Percentiles rank a stretch among this genome's conserved stretches.
Evolutionary conservation across 2,888 invertebrate species (phyloP).

Genomic region (Amiota communis): DNA sequence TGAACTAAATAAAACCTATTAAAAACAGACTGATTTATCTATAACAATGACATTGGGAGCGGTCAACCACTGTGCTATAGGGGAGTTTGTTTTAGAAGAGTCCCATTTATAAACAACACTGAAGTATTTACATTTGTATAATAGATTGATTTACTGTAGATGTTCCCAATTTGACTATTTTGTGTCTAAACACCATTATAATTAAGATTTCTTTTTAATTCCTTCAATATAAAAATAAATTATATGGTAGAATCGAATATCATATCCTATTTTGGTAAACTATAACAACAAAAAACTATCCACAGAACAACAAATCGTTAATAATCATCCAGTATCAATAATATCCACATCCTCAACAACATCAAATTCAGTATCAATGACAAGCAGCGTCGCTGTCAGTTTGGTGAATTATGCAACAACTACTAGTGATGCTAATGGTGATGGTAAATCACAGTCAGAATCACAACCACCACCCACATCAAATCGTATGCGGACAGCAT

Average conservation of each 20-base stretch:
- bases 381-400: neutral
- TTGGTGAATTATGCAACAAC: neutral
- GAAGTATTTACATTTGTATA: no score
- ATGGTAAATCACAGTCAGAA: neutral
- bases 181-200: neutral
- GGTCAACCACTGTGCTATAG: no score
- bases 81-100: no score
- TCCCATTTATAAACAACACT: no score
- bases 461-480: neutral
- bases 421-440: neutral
- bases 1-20: no score
- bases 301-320: constrained; percentile 5
- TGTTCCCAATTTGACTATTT: no score
- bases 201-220: no score
- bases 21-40: no score
- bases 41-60: no score
- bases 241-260: no score
- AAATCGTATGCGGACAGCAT: constrained; percentile 10
- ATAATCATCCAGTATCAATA: constrained; percentile 23
- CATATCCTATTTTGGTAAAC: neutral
- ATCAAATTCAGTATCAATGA: constrained; percentile 19
- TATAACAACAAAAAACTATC: neutral
- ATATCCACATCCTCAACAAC: constrained; percentile 37
- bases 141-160: no score
- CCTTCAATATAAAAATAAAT: no score